These are phyloP conservation scores for Kryptolebias marmoratus DNA, from an alignment of 2,113 vertebrate genomes.

Conservation along the genomic window DNA sequence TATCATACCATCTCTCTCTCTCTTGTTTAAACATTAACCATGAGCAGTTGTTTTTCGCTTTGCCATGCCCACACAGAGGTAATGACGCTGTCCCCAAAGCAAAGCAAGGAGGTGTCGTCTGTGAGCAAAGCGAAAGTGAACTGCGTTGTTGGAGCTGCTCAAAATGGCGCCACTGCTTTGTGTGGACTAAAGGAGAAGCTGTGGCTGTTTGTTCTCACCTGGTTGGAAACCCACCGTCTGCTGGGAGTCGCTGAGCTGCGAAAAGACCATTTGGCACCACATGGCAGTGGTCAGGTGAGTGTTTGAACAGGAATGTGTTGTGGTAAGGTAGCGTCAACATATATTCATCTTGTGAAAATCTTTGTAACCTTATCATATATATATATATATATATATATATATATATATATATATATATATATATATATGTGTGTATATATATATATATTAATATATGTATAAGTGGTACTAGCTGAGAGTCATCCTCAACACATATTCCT, in stretches of 20 bases:
- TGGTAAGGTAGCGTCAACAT: background rate
- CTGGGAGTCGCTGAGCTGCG: slow-evolving; percentile 45
- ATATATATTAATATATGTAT: too few relatives aligned
- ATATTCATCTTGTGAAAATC: background rate
- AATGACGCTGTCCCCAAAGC: background rate
- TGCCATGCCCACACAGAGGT: slow-evolving; percentile 15
- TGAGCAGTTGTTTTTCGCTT: slow-evolving; percentile 24
- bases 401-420: background rate
- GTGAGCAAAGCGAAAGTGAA: background rate
- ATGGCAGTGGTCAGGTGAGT: slow-evolving; percentile 70
- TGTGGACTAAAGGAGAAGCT: slow-evolving; percentile 29
- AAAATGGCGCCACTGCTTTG: background rate
- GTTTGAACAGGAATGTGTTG: slow-evolving; percentile 15
- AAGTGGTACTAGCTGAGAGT: too few relatives aligned
- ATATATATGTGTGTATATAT: background rate
- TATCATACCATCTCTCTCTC: slow-evolving; percentile 26
- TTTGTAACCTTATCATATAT: background rate
- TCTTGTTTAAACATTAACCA: slow-evolving; percentile 76
- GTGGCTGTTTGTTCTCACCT: slow-evolving; percentile 21
- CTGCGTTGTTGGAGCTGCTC: background rate
- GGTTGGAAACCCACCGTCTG: slow-evolving; percentile 7
- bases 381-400: background rate
- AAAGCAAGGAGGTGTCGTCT: background rate
- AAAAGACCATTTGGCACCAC: slow-evolving; percentile 34
- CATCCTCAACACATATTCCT: too few relatives aligned